These are phyloP conservation scores for Drosophila eugracilis DNA, from an alignment of 1,140 invertebrate species.

Conservation along the genomic window DNA sequence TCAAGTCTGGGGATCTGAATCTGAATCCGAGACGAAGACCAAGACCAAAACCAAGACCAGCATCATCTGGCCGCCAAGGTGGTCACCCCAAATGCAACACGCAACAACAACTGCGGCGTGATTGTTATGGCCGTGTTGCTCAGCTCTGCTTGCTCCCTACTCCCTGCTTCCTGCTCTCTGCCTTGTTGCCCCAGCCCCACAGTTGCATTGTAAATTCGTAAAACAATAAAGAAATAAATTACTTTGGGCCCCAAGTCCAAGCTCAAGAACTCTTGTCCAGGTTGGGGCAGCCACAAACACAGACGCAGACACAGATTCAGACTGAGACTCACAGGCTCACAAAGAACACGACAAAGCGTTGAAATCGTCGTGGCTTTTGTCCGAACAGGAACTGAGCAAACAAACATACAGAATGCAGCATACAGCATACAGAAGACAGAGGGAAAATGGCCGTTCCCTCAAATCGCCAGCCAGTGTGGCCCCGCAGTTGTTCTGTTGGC, in stretches of 20 bases:
- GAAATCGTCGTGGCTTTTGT: conserved; percentile 83
- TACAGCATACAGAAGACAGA: conserved; percentile 12
- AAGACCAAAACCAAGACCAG: conserved; percentile 24
- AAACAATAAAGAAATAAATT: conserved; percentile 85
- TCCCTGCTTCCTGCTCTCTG: too few relatives aligned
- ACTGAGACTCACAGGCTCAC: conserved; percentile 26
- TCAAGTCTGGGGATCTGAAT: conserved; percentile 5
- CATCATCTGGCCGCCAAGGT: conserved; percentile 70
- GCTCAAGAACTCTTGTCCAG: conserved; percentile 74
- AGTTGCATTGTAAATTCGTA: conserved; percentile 84
- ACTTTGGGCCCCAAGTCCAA: conserved; percentile 79
- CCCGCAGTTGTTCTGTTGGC: conserved; percentile 22
- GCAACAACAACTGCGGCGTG: conserved; percentile 79
- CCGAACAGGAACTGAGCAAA: conserved; percentile 45
- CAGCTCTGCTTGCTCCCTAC: conserved; percentile 8
- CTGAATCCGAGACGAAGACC: conserved; percentile 23
- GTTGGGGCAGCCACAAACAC: conserved; percentile 13
- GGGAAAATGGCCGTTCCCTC: conserved; percentile 70
- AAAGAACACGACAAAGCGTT: conserved; percentile 83
- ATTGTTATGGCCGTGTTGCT: conserved; percentile 79
- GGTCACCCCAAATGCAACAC: conserved; percentile 82
- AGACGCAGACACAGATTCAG: conserved; percentile 3
- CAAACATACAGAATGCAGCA: conserved; percentile 32
- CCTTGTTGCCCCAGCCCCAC: conserved; percentile 60
- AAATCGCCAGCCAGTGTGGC: conserved; percentile 77